Evolutionary conservation across 1,140 invertebrate species (phyloP).

Genomic region (Hylaeus anthracinus): DNA sequence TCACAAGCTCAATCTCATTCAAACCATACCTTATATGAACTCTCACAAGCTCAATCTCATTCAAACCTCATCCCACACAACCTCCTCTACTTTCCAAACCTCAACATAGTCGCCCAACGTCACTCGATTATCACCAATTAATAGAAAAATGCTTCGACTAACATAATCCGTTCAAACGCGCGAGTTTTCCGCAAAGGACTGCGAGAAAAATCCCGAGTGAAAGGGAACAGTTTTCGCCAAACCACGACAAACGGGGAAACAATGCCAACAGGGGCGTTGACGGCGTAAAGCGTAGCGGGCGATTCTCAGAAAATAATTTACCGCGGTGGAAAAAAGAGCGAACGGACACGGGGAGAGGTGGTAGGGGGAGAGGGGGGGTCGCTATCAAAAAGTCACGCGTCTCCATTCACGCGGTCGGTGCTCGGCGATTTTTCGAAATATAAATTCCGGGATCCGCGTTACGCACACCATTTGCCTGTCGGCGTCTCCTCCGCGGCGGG

Average conservation of each 20-base stretch:
- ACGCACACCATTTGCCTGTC: conserved; percentile 52
- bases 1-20: too few relatives aligned
- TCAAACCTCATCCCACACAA: too few relatives aligned
- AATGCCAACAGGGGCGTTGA: conserved; percentile 22
- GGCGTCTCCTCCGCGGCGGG: conserved; percentile 53
- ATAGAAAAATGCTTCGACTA: neutral
- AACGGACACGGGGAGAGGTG: too few relatives aligned
- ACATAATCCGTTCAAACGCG: neutral
- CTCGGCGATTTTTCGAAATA: conserved; percentile 49
- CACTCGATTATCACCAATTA: neutral
- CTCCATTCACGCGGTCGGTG: conserved; percentile 27
- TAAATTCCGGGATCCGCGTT: conserved; percentile 40
- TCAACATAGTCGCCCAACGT: neutral
- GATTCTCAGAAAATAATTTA: conserved; percentile 46
- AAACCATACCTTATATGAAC: too few relatives aligned
- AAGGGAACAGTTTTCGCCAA: neutral
- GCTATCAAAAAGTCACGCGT: conserved; percentile 44
- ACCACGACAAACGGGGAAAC: conserved; percentile 22
- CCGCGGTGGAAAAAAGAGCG: neutral
- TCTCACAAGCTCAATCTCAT: too few relatives aligned
- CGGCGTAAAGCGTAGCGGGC: conserved; percentile 3
- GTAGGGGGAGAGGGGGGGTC: neutral
- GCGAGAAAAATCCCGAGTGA: neutral
- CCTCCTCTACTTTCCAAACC: too few relatives aligned
- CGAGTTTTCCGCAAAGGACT: neutral